phyloP scores from a whole-genome alignment of 2,888 invertebrate species.

The Seladonia tumulorum region DNA sequence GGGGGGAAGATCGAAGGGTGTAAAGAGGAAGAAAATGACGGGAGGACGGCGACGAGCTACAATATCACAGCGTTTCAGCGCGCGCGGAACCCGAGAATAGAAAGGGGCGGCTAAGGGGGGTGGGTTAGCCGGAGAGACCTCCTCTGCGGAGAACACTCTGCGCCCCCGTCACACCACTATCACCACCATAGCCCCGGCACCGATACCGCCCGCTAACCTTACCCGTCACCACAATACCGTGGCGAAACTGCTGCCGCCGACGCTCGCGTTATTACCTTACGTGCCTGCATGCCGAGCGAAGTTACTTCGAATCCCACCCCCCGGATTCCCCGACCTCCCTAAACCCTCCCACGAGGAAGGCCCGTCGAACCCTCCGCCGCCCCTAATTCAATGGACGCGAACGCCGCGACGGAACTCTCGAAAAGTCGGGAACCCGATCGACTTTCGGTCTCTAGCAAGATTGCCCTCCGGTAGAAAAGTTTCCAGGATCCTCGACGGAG shows the following conservation, averaged over 20 bases:
- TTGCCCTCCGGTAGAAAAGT: constrained; percentile 32
- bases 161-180: constrained; percentile 21
- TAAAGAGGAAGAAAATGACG: constrained; percentile 44
- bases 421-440: constrained; percentile 52
- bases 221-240: constrained; percentile 58
- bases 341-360: background rate
- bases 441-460: constrained; percentile 25
- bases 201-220: constrained; percentile 38
- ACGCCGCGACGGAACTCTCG: constrained; percentile 44
- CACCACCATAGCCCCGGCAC: constrained; percentile 26
- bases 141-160: constrained; percentile 34
- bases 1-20: constrained; percentile 28
- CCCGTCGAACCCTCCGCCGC: background rate
- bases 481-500: constrained; percentile 22
- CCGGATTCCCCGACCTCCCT: background rate
- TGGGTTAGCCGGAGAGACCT: constrained; percentile 10
- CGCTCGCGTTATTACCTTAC: constrained; percentile 60
- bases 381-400: constrained; percentile 60
- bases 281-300: constrained; percentile 57
- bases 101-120: background rate
- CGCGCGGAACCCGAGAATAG: constrained; percentile 17
- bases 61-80: constrained; percentile 56
- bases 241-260: constrained; percentile 56
- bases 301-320: constrained; percentile 46
- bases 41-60: constrained; percentile 35